A percentile compares a stretch with the other conserved stretches of the same genome.
phyloP scores from a whole-genome alignment of 64 coral and sea anemone species.

The Porites lutea region DNA sequence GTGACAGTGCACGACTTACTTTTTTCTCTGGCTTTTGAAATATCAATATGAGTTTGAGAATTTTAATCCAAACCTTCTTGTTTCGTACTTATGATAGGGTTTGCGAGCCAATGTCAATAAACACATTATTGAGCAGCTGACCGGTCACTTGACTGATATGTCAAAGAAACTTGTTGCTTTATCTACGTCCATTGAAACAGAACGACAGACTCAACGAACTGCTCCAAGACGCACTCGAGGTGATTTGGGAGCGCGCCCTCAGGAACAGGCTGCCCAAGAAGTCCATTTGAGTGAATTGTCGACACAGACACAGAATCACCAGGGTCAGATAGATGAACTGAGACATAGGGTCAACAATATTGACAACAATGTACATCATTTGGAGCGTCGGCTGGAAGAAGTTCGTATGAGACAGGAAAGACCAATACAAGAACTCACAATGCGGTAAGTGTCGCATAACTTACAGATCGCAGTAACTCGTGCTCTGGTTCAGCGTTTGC shows the following conservation, averaged over 20 bases:
- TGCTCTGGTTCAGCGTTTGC: too few species aligned
- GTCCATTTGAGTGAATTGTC: background rate
- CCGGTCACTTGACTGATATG: background rate
- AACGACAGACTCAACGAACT: background rate
- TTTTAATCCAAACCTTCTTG: too few species aligned
- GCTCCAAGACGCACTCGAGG: background rate
- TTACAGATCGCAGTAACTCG: too few species aligned
- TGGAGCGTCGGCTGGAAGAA: background rate
- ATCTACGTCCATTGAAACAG: background rate
- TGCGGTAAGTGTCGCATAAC: background rate
- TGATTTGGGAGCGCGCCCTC: background rate
- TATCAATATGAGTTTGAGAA: too few species aligned
- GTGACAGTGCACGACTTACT: too few species aligned
- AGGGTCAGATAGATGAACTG: background rate
- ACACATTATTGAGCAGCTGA: background rate
- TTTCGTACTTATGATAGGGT: background rate
- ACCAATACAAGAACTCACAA: background rate
- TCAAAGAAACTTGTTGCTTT: background rate
- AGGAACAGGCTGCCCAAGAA: conserved; percentile 2
- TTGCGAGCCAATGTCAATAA: background rate
- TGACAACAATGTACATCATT: background rate
- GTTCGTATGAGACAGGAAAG: background rate
- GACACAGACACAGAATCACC: background rate
- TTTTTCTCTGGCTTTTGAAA: too few species aligned
- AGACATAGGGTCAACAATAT: background rate